Percentiles rank a stretch among this genome's conserved stretches.
phyloP scores from a whole-genome alignment of 2,113 vertebrate species.

The Poeciliopsis occidentalis region DNA sequence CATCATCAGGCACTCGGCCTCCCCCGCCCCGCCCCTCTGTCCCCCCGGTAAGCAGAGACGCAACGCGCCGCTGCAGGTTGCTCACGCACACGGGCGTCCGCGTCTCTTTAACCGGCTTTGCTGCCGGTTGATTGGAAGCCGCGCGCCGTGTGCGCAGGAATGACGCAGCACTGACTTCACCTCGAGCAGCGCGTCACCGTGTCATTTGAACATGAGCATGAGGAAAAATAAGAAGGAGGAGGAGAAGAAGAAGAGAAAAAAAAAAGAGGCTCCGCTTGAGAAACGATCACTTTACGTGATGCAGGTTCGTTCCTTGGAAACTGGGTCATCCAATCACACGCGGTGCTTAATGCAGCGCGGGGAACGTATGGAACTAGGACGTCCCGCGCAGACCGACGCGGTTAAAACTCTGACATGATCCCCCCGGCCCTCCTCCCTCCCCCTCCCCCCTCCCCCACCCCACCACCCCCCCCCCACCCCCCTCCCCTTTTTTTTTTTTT shows the following conservation, averaged over 20 bases:
- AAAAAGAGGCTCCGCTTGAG: slow-evolving; percentile 14
- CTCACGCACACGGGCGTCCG: slow-evolving; percentile 54
- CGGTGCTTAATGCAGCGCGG: neutral
- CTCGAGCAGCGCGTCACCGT: slow-evolving; percentile 79
- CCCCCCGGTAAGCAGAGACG: slow-evolving; percentile 36
- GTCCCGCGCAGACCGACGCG: slow-evolving; percentile 27
- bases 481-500: slow-evolving; percentile 11
- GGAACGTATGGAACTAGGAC: neutral
- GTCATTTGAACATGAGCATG: slow-evolving; percentile 58
- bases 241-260: slow-evolving; percentile 16
- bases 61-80: slow-evolving; percentile 76
- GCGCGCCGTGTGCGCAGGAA: slow-evolving; percentile 83
- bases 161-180: slow-evolving; percentile 83
- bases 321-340: neutral
- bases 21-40: slow-evolving; percentile 41
- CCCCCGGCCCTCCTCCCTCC: rapidly evolving
- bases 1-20: slow-evolving; percentile 42
- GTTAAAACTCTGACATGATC: too few species aligned
- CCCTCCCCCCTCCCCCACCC: too few species aligned
- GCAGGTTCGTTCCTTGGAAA: neutral
- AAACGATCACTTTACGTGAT: slow-evolving; percentile 26
- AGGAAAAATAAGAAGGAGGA: neutral
- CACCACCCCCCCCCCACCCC: too few species aligned
- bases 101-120: slow-evolving; percentile 75
- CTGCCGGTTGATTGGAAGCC: slow-evolving; percentile 70